phyloP scores from a whole-genome alignment of 2,797 vertebrate species.

The Odontamblyopus rebecca region DNA sequence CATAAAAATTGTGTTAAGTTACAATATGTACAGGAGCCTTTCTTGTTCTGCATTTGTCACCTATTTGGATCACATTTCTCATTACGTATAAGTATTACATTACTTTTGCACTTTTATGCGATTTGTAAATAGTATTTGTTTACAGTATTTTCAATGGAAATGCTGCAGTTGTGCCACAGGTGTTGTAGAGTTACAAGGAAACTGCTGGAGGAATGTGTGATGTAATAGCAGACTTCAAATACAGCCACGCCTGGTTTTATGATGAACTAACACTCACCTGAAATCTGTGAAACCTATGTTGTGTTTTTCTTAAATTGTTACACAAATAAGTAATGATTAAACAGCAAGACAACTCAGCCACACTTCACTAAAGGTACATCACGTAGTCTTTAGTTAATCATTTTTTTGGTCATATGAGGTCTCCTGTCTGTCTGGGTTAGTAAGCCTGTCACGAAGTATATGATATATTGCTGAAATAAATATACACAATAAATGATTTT shows the following conservation, averaged over 20 bases:
- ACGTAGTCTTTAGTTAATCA: too few relatives aligned
- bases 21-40: not conserved
- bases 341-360: too few relatives aligned
- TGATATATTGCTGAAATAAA: too few relatives aligned
- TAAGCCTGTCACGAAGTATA: too few relatives aligned
- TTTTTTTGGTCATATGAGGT: too few relatives aligned
- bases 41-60: not conserved
- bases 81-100: not conserved
- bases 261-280: not conserved
- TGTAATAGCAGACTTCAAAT: not conserved
- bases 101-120: not conserved
- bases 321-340: too few relatives aligned
- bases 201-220: not conserved
- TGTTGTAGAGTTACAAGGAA: not conserved
- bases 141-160: not conserved
- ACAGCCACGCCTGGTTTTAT: not conserved
- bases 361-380: too few relatives aligned
- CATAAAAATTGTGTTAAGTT: not conserved
- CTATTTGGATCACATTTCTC: not conserved
- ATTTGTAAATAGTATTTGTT: not conserved
- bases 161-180: not conserved
- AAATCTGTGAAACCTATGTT: too few relatives aligned
- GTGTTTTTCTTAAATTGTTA: too few relatives aligned
- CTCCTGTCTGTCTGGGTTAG: too few relatives aligned
- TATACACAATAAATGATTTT: too few relatives aligned